A percentile compares a stretch with the other conserved stretches of the same genome.
phyloP scores from a whole-genome alignment of 2,113 vertebrate genomes.

The Psephotus haematonotus region DNA sequence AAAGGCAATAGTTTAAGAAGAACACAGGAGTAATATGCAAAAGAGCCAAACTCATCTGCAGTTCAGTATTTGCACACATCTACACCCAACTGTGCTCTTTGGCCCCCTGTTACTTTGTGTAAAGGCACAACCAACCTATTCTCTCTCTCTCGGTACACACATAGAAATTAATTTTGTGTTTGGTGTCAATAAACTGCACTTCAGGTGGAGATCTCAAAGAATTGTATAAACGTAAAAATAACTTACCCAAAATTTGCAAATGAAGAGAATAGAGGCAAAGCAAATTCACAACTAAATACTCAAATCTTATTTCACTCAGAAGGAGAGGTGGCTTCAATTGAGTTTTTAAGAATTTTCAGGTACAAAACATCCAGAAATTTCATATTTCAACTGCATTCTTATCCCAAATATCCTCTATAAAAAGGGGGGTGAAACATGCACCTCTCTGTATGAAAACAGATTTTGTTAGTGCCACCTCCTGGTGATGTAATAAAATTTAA shows the following conservation, averaged over 20 bases:
- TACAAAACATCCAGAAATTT: neutral
- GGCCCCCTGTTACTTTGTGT: neutral
- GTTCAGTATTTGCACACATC: neutral
- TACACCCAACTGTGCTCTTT: neutral
- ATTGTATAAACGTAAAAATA: neutral
- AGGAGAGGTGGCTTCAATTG: neutral
- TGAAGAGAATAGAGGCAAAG: neutral
- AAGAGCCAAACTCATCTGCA: neutral
- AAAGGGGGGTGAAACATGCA: neutral
- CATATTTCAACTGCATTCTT: neutral
- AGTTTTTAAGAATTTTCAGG: conserved; percentile 34
- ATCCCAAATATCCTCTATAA: conserved; percentile 16
- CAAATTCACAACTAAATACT: neutral
- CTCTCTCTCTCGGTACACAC: neutral
- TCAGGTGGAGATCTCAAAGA: neutral
- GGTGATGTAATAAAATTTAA: conserved; percentile 66
- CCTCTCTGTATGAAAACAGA: conserved; percentile 3
- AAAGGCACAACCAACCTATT: neutral
- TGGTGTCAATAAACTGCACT: neutral
- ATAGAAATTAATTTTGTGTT: neutral
- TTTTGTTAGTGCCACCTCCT: conserved; percentile 73
- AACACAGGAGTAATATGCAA: neutral
- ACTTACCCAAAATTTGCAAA: neutral
- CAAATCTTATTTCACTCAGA: neutral
- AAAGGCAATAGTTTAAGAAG: neutral